Base-by-base conservation (phyloP, 2,113 vertebrate species). In the Caranx ignobilis region DNA sequence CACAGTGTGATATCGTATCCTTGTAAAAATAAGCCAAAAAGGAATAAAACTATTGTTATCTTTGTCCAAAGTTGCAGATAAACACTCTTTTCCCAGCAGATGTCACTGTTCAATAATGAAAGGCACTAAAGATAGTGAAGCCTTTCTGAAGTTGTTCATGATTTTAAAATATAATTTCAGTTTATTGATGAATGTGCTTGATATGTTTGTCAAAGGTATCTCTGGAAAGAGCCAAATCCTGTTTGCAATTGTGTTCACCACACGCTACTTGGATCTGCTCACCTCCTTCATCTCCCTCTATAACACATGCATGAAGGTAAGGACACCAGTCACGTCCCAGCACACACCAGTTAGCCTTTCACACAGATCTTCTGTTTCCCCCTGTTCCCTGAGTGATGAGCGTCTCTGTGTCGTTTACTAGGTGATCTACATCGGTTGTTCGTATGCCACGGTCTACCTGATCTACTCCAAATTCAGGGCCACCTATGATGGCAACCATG, bases 221-320 rank as follows among this genome's bases (percentile, higher is more conserved):
- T 99, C 98, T 93, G 98, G 97, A 83, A 99, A 99, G 95, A 99
- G 98, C 91, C 98, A 99, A 93, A 97, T 99, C 89, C 96, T 99
- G 52, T 99, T 99, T 95, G 97, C 97, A 85, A 90, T 98, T 77
- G 97, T 99, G 89, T 99, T 99, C 91, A 99, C 97, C 73, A 98
- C 98, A 45, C 97, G 98, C 59, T 99, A 99, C 93, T 92, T 99
- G 97, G 98, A 99, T 92, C 96, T 99, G 91, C 96, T 99, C 89
- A 97, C 96, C 83, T 96, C 98, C 62, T 99, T 98, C 93, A 98
- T 99, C 95, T 99, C 98, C 65, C 91, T 99, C 77, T 99, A 99
- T 93, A 99, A 99, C 92, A 97, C 97, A 55, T 91, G 89, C 95
- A 99, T 99, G 98, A 99, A 99, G 97, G 98, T 99, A 95, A 86